These are phyloP conservation scores for Rhysida immarginata DNA, from an alignment of 1,140 invertebrate species.

Conservation along the genomic window DNA sequence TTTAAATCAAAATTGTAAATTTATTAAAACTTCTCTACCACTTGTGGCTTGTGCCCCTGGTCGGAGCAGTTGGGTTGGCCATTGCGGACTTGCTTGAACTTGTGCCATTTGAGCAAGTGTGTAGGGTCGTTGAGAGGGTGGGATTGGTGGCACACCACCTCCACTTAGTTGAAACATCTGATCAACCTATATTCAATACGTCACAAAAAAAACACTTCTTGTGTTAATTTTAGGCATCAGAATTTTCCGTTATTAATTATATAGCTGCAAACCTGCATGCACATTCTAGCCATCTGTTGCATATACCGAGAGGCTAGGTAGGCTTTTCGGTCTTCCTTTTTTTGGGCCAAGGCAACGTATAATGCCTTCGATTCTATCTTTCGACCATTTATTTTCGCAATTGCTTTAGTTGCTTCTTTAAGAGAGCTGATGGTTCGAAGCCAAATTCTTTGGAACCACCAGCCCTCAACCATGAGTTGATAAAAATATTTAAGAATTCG, in stretches of 20 bases:
- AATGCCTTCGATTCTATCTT: slow-evolving; percentile 92
- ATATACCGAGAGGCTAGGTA: slow-evolving; percentile 95
- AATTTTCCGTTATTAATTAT: not conserved
- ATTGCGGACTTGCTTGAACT: slow-evolving; percentile 69
- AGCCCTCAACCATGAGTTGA: too few relatives aligned
- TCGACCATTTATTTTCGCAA: slow-evolving; percentile 96
- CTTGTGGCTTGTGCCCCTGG: slow-evolving; percentile 12
- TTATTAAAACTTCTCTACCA: too few relatives aligned
- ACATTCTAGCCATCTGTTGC: slow-evolving; percentile 87
- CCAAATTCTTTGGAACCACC: slow-evolving; percentile 82
- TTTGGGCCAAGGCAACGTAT: slow-evolving; percentile 94
- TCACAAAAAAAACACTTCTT: not conserved
- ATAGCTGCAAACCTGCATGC: slow-evolving; percentile 55
- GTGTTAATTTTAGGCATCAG: not conserved
- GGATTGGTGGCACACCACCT: slow-evolving; percentile 70
- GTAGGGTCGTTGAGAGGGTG: slow-evolving; percentile 68
- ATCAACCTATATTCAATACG: slow-evolving; percentile 1
- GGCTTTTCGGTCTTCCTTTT: slow-evolving; percentile 95
- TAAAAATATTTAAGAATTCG: too few relatives aligned
- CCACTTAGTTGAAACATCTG: slow-evolving; percentile 69
- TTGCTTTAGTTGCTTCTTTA: slow-evolving; percentile 97
- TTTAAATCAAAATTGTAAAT: too few relatives aligned
- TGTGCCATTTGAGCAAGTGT: slow-evolving; percentile 72
- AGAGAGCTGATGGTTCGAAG: slow-evolving; percentile 97
- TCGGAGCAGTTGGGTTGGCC: slow-evolving; percentile 50